phyloP scores from a whole-genome alignment of 2,888 invertebrate species.

The Drosophila ustulata region DNA sequence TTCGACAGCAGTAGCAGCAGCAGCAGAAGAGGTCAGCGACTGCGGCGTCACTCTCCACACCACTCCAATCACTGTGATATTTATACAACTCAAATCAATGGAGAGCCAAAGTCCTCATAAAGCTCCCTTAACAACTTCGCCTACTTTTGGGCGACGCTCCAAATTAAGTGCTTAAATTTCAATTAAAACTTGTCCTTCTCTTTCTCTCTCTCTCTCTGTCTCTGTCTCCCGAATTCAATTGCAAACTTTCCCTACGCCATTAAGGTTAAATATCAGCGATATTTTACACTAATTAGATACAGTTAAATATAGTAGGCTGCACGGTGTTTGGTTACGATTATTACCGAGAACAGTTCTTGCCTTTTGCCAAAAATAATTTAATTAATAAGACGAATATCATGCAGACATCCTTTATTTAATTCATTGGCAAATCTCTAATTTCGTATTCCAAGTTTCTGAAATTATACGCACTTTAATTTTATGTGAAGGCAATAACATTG shows the following conservation, averaged over 20 bases:
- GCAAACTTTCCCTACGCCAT: slow-evolving; percentile 43
- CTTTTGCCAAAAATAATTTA: neutral
- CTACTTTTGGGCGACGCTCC: slow-evolving; percentile 7
- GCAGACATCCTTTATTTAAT: neutral
- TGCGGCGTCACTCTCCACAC: neutral
- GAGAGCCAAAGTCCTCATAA: slow-evolving; percentile 21
- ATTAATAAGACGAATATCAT: neutral
- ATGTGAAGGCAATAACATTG: no score
- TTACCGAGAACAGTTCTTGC: neutral
- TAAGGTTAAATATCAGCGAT: slow-evolving; percentile 63
- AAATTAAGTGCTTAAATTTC: slow-evolving; percentile 81
- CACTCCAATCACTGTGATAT: slow-evolving; percentile 35
- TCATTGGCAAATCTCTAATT: neutral
- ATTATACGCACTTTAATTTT: no score
- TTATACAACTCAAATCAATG: slow-evolving; percentile 52
- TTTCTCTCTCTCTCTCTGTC: slow-evolving; percentile 17
- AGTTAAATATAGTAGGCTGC: slow-evolving; percentile 43
- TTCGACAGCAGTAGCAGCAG: slow-evolving; percentile 30
- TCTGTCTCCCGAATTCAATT: slow-evolving; percentile 46
- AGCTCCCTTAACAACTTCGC: slow-evolving; percentile 24
- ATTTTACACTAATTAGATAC: slow-evolving; percentile 68
- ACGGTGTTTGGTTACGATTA: slow-evolving; percentile 11
- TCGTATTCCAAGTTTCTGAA: neutral
- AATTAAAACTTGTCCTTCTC: slow-evolving; percentile 68
- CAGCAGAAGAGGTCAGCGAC: slow-evolving; percentile 16